Base-by-base conservation (phyloP, 92 coral and sea anemone genomes). In the Epizoanthus ramosus region DNA sequence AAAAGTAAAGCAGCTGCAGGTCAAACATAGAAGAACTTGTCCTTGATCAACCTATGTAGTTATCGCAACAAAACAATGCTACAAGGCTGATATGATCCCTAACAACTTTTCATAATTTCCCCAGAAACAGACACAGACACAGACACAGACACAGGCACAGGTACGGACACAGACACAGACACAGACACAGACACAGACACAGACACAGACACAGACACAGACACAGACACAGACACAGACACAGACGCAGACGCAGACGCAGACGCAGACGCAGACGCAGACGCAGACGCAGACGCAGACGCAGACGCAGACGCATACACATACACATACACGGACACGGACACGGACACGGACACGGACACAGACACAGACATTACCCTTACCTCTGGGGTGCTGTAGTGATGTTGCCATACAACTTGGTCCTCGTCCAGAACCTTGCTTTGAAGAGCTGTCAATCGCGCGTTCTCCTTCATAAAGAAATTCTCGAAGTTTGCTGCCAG, bases 301-400 rank as follows among this genome's bases (percentile, higher is more conserved):
- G 5, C 50, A 10, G 13, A 45, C 53, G 7, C 53, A 15, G 14
- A 63, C 25, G 6, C 75, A 7, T 0, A 21, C 47, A 23, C 47
- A 7, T 53, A 24, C 75, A 69, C 39, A n/a, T 1, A 24, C 25
- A n/a, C 25, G 22, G 39, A 18, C 37, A 8, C 10, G 10, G 13
- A 41, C 12, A 41, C 22, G 14, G 50, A 41, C 22, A 19, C 21
- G 15, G 74, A 68, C 74, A 24, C 21, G 15, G 74, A 68, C 74
- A 24, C 50, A 7, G 10, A 25, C 35, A 12, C 9, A 7, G 75
- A n/a, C 39, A 37, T 2, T 0, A 8, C 53, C 5, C 91, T 70
- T 33, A 91, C 97, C 94, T 93, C 92, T 47, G 97, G 97, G 50
- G 97, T 91, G 60, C 97, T 93, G 68, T 84, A 93, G 69, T 93